phyloP scores from a whole-genome alignment of 2,888 invertebrate species.

The Euzophera pinguis region DNA sequence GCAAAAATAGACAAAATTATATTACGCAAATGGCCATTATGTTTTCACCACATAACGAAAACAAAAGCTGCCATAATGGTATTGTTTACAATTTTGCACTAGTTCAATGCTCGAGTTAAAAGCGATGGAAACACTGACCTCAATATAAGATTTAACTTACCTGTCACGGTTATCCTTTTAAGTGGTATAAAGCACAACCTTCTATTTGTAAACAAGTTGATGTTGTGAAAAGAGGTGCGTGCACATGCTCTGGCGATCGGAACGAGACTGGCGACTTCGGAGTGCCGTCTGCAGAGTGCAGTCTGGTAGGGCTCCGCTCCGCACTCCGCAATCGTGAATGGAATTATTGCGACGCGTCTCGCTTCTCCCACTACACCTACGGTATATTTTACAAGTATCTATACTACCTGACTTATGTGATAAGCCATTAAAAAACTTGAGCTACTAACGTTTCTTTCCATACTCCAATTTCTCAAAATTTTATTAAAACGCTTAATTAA shows the following conservation, averaged over 20 bases:
- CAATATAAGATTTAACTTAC: constrained; percentile 58
- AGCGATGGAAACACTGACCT: constrained; percentile 49
- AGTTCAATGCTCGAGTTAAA: constrained; percentile 21
- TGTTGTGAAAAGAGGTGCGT: constrained; percentile 36
- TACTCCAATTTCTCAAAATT: no score
- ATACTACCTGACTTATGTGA: no score
- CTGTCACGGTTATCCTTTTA: constrained; percentile 61
- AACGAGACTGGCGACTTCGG: constrained; percentile 49
- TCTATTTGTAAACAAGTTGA: constrained; percentile 65
- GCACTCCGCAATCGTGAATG: background rate
- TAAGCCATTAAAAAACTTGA: no score
- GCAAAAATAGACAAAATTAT: constrained; percentile 20
- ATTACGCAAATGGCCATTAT: constrained; percentile 35
- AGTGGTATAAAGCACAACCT: constrained; percentile 48
- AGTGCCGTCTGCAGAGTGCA: constrained; percentile 15
- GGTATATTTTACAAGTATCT: no score
- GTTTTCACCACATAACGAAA: constrained; percentile 41
- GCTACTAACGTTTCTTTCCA: no score
- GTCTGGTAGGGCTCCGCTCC: constrained; percentile 21
- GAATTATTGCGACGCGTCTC: no score
- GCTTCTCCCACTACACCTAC: no score
- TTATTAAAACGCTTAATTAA: no score
- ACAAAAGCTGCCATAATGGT: constrained; percentile 49
- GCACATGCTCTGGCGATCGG: constrained; percentile 44
- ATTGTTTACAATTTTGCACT: constrained; percentile 44